Evolutionary conservation across 2,113 vertebrate species (phyloP).

Genomic region (Halcyon senegalensis): DNA sequence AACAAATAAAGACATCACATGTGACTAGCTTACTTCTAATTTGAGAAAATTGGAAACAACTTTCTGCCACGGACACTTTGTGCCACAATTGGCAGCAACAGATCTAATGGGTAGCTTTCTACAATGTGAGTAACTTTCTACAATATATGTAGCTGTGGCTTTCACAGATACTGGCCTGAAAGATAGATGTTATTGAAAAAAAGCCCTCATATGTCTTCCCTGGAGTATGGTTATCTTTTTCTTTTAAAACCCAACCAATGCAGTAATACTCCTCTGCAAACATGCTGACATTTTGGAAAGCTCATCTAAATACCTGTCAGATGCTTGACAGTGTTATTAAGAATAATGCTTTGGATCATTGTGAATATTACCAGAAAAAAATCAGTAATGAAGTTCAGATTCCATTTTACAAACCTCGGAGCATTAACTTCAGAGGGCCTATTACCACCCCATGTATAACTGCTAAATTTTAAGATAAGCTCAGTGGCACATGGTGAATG

Average conservation of each 20-base stretch:
- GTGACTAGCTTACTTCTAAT: neutral
- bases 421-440: neutral
- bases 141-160: neutral
- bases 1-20: neutral
- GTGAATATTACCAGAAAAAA: slow-evolving; percentile 4
- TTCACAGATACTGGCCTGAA: neutral
- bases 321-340: neutral
- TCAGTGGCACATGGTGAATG: neutral
- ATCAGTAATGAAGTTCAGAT: neutral
- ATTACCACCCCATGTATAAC: neutral
- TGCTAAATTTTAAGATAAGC: neutral
- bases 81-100: neutral
- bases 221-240: neutral
- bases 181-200: neutral
- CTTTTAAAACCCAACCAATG: neutral
- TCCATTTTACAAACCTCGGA: neutral
- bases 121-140: neutral
- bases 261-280: neutral
- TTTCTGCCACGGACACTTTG: neutral
- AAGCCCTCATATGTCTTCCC: neutral
- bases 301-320: neutral
- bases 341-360: neutral
- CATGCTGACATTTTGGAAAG: neutral
- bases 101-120: neutral
- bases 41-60: neutral